Base-by-base conservation (phyloP, 1,140 invertebrate genomes). In the Oedothorax gibbosus region DNA sequence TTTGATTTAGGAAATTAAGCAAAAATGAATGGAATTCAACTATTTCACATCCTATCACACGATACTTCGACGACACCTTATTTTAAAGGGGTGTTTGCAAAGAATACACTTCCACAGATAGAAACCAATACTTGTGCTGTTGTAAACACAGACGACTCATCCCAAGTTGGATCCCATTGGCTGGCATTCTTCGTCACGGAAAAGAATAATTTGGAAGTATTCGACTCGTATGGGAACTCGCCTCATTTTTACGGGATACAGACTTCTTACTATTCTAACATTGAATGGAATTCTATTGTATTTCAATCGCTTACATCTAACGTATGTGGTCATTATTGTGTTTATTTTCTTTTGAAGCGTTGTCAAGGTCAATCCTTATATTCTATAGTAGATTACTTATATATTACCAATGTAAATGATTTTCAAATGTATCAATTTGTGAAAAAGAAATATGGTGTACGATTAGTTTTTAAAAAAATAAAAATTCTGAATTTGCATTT, bases 1-100 rank as follows among this genome's bases (percentile, higher is more conserved):
- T 51, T 50, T 50, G 35, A 73, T 50, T 73, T 73, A 20, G 71
- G 53, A 54, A 73, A 73, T 12, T 73, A 53, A 73, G n/a, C n/a
- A 71, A 65, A 72, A 54, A 57, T 54, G 71, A 56, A 73, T 56
- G 71, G 71, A 56, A 9, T 15, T 51, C 53, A 73, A 12, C n/a
- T 73, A 73, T 20, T 20, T 73, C 15, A 0, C n/a, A 73, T 73
- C 20, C 12, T 72, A 56, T 72, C 50, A 3, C 49, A 54, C n/a
- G 51, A 72, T n/a, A 0, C 7, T 35, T 12, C 4, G 7, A 73
- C 18, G 15, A 10, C 69, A 18, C 69, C 69, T 7, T 72, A 20
- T 73, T 57, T 56, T 12, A 51, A 18, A 20, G 71, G 71, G 0
- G 53, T 73, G 7, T 73, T 51, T 56, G 2, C 71, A n/a, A 15